phyloP scores from a whole-genome alignment of 2,888 invertebrate species.

The Acanthacorydalis orientalis region DNA sequence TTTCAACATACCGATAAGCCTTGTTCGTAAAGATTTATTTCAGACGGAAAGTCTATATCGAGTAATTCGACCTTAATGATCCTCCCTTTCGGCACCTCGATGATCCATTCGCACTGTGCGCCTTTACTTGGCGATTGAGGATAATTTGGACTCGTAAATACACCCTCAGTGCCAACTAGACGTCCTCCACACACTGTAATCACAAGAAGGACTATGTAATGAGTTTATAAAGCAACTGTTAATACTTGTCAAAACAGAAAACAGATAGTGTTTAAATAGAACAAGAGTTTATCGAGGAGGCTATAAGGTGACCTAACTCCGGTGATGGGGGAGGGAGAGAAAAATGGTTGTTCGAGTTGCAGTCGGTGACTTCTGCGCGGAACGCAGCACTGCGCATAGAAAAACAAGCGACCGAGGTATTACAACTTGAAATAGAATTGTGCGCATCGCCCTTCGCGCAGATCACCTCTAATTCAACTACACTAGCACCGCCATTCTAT shows the following conservation, averaged over 20 bases:
- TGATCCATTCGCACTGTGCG: conserved; percentile 48
- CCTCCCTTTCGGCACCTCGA: conserved; percentile 44
- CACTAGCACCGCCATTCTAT: too few relatives aligned
- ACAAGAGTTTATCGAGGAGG: not conserved
- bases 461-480: too few relatives aligned
- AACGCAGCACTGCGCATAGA: too few relatives aligned
- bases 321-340: too few relatives aligned
- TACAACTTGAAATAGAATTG: too few relatives aligned
- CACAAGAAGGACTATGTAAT: not conserved
- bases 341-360: too few relatives aligned
- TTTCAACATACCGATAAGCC: conserved; percentile 2
- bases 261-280: too few relatives aligned
- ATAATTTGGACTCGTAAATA: conserved; percentile 54
- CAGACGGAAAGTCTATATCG: conserved; percentile 37
- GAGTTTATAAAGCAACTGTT: not conserved
- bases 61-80: conserved; percentile 43
- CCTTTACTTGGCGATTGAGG: conserved; percentile 31
- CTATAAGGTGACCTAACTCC: too few relatives aligned
- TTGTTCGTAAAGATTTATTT: conserved; percentile 5
- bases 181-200: conserved; percentile 48
- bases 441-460: too few relatives aligned
- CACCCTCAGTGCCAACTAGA: conserved; percentile 38
- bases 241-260: not conserved
- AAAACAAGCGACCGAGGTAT: too few relatives aligned
- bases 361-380: too few relatives aligned